Base-by-base conservation (phyloP, 1,140 invertebrate species). In the Drosophila saltans region DNA sequence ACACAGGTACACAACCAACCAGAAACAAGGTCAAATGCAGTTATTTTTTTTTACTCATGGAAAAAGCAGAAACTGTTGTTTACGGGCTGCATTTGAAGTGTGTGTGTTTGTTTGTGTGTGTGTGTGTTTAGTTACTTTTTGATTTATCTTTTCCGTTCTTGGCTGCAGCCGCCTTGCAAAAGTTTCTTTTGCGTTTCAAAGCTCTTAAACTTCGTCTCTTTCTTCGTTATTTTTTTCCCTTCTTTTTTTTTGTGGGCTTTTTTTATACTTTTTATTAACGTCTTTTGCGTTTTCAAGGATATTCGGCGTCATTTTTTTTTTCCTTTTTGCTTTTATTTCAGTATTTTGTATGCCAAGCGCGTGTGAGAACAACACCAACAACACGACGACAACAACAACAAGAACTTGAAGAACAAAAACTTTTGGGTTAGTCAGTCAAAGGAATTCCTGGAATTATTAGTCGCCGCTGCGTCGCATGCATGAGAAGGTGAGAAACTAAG, bases 21-120 rank as follows among this genome's bases (percentile, higher is more conserved):
- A 59, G 72, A 91, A 91, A 91, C 89, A 91, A 91, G 89, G 89
- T 91, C 89, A 91, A 91, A 89, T 91, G 89, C 89, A 91, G 89
- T 91, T 91, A 88, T 30, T 30, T 88, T 88, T 88, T 80, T 67
- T 68, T 52, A 88, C 69, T 63, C 73, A 74, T 8, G 69, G 62
- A 52, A 72, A 26, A 21, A 67, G 45, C 45, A 48, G 60, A 60
- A 24, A 7, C 6, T 57, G 5, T 11, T 39, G 62, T 40, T 60
- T 58, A 63, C 33, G 16, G 30, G 21, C 66, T 67, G 36, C 59
- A 56, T 64, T 45, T 11, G 45, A 62, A 36, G 58, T 78, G 74
- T 72, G 66, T 76, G 68, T 73, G 71, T 67, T 64, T 67, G 36
- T 67, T 64, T 67, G 36, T 69, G 65, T 40, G 55, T 67, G 64